Evolutionary conservation across 2,113 vertebrate genomes (phyloP).

Genomic region (Ellobius talpinus): DNA sequence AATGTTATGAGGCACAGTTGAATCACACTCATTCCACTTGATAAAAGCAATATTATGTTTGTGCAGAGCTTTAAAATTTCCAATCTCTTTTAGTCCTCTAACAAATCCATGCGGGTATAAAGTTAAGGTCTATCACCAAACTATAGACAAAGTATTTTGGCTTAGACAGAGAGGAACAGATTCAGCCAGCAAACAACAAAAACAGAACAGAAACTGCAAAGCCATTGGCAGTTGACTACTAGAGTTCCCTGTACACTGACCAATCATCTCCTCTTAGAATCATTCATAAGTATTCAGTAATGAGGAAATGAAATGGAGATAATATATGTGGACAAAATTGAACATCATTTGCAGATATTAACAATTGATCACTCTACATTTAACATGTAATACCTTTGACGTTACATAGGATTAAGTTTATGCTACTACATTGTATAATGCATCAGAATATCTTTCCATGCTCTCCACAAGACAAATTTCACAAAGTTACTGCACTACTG

Average conservation of each 20-base stretch:
- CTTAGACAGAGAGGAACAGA: background rate
- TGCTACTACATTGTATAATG: too few species aligned
- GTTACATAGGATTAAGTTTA: too few species aligned
- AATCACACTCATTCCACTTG: background rate
- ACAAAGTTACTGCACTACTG: background rate
- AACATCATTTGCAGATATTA: too few species aligned
- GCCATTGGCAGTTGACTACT: background rate
- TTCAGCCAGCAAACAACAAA: background rate
- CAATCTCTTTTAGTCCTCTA: background rate
- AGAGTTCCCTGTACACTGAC: background rate
- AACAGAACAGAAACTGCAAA: background rate
- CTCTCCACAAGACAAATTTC: too few species aligned
- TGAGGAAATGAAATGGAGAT: too few species aligned
- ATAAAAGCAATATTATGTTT: background rate
- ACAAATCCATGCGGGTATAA: background rate
- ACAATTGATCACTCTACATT: too few species aligned
- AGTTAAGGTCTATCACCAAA: background rate
- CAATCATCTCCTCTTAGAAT: background rate
- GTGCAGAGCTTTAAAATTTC: background rate
- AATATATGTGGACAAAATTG: too few species aligned
- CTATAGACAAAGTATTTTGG: background rate
- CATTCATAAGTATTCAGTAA: too few species aligned
- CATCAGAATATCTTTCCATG: too few species aligned
- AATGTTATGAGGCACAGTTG: background rate
- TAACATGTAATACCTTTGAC: too few species aligned